Base-by-base conservation (phyloP, 2,113 vertebrate species). In the Smithornis capensis region DNA sequence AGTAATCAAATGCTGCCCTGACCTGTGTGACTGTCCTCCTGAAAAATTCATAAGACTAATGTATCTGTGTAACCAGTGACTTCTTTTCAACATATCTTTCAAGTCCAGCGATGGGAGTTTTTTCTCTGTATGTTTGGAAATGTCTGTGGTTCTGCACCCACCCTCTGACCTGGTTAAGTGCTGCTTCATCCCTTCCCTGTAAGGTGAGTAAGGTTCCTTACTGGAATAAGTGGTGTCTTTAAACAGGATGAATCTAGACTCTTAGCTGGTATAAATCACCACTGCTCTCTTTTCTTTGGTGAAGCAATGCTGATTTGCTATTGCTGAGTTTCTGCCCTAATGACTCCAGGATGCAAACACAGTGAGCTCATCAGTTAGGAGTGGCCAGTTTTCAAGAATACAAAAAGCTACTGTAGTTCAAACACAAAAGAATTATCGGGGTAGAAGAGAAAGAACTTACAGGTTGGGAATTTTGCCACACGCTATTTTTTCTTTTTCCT, bases 291-390 rank as follows among this genome's bases (percentile, higher is more conserved):
- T 50, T 71, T 50, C 42, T 80, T 62, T 0, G 0, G 35, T 45
- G 55, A 87, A 60, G 75, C 49, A 63, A 19, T 3, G 3, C 80
- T 49, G 69, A 68, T 93, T 77, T 92, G 79, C 67, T 75, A 44
- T 53, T 70, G 42, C 71, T 74, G 73, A 76, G 60, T 47, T 87
- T 80, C 78, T 95, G 57, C 60, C 55, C 75, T 81, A 45, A 73
- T 44, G 40, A 80, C 78, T 88, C 87, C 69, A 89, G 78, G 65
- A 96, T 18, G 17, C 82, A 82, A 88, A 93, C 65, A 70, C 64
- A 60, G 31, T 95, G 96, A 96, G 79, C 65, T 96, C 94, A 90
- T 79, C 89, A 38, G 35, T 59, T 70, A 81, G 93, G 80, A 89
- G 80, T 53, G 74, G 73, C 86, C 75, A 37, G 49, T 70, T 73